Base-by-base conservation (phyloP, 2,888 invertebrate genomes). In the Mesorhabditis belari region DNA sequence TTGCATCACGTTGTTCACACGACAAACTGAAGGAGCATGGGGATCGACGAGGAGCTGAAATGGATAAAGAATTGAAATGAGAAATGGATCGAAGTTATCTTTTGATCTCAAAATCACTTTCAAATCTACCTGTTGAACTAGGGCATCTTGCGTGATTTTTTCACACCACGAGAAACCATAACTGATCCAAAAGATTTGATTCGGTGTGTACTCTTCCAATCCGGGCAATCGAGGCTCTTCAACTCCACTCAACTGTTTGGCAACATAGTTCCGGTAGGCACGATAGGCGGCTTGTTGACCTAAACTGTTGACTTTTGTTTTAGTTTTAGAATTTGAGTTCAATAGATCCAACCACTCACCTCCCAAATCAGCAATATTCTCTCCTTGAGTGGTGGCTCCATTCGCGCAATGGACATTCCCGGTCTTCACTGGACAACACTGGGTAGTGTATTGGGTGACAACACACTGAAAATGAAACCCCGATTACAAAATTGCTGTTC, bases 111-210 rank as follows among this genome's bases (percentile, higher is more conserved):
- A n/a, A n/a, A n/a, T n/a, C n/a, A n/a, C n/a, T n/a, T n/a, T n/a
- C n/a, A n/a, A n/a, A n/a, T n/a, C n/a, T n/a, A n/a, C 69, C 65
- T 69, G 73, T 49, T 65, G 59, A 23, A 73, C 74, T 5, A 75
- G 44, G 27, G 62, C 70, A 0, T 24, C 61, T 17, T 66, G 63
- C 6, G 65, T 61, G 63, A 72, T 72, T 21, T 71, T 67, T 70
- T 73, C 72, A 57, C 75, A 76, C 75, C 76, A 76, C 6, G 71
- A 71, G 58, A 67, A 74, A 25, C 75, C 76, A 58, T 77, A 77
- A 3, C 75, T 73, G 19, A 77, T 73, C 77, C 77, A 77, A 70
- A 77, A 77, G 63, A 77, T 69, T 58, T 77, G 77, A 57, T 76
- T 77, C 12, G 74, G 69, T n/a, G 74, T 75, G 69, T 70, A 77